Conservation (phyloP, 1,140 invertebrate genomes). For the Mamestra configurata region DNA sequence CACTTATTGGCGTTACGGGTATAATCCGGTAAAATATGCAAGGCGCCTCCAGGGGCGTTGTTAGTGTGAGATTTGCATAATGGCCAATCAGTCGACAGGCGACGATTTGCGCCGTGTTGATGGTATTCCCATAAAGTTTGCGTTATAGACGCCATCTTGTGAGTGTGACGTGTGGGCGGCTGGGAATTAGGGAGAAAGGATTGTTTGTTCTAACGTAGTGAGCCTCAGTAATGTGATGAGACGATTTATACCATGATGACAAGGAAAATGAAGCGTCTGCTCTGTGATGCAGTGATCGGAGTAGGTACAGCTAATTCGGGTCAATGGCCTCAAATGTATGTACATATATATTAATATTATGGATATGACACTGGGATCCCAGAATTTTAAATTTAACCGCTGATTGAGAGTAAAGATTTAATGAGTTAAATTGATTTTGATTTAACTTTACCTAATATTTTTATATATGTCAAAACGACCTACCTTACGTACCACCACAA, state of each 20-base stretch:
- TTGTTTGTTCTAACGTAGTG: neutral
- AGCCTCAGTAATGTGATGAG: neutral
- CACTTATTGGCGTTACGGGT: constrained; percentile 53
- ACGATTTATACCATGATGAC: neutral
- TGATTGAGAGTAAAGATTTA: too few relatives aligned
- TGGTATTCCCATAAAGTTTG: constrained; percentile 43
- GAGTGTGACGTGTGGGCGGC: neutral
- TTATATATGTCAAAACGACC: too few relatives aligned
- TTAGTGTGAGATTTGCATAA: constrained; percentile 70
- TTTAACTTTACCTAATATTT: too few relatives aligned
- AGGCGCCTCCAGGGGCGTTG: constrained; percentile 53
- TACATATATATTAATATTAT: too few relatives aligned
- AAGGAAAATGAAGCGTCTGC: neutral
- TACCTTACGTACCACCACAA: too few relatives aligned
- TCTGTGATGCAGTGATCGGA: too few relatives aligned
- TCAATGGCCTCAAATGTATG: too few relatives aligned
- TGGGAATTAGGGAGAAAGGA: neutral
- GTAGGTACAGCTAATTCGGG: too few relatives aligned
- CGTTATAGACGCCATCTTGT: constrained; percentile 22
- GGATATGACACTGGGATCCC: too few relatives aligned
- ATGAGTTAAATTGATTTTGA: too few relatives aligned
- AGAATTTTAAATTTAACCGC: too few relatives aligned
- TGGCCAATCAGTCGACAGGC: constrained; percentile 66
- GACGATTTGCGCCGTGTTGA: constrained; percentile 53
- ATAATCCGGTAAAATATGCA: constrained; percentile 57